These are phyloP conservation scores for Phalacrocorax brasilianus DNA, from an alignment of 2,113 vertebrate species.

Conservation along the genomic window DNA sequence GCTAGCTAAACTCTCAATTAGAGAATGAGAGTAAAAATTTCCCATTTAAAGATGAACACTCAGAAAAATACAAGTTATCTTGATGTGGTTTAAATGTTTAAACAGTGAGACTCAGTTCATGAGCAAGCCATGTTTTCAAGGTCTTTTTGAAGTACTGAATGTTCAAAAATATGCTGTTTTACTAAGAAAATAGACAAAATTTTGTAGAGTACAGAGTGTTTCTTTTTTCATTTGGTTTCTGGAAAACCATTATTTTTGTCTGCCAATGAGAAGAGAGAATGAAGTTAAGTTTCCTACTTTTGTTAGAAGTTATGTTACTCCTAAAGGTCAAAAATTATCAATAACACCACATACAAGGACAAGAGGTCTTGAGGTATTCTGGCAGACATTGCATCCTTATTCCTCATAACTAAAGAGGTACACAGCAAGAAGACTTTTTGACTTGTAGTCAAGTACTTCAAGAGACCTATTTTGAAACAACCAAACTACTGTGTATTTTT, in stretches of 20 bases:
- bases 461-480: background rate
- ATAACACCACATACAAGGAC: background rate
- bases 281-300: background rate
- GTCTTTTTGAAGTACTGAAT: background rate
- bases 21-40: background rate
- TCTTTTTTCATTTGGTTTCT: background rate
- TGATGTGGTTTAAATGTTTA: background rate
- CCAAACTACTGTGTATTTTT: background rate
- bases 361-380: background rate
- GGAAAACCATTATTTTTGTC: background rate
- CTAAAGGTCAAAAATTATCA: background rate
- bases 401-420: background rate
- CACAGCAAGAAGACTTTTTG: background rate
- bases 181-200: background rate
- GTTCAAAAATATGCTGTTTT: background rate
- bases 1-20: background rate
- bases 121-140: background rate
- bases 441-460: background rate
- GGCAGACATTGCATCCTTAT: background rate
- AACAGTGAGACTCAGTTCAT: background rate
- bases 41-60: background rate
- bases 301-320: background rate
- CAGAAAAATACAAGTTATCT: background rate
- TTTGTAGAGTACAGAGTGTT: background rate
- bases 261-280: background rate